Evolutionary conservation across 2,888 invertebrate genomes (phyloP).

Genomic region (Hydropsyche betteni): DNA sequence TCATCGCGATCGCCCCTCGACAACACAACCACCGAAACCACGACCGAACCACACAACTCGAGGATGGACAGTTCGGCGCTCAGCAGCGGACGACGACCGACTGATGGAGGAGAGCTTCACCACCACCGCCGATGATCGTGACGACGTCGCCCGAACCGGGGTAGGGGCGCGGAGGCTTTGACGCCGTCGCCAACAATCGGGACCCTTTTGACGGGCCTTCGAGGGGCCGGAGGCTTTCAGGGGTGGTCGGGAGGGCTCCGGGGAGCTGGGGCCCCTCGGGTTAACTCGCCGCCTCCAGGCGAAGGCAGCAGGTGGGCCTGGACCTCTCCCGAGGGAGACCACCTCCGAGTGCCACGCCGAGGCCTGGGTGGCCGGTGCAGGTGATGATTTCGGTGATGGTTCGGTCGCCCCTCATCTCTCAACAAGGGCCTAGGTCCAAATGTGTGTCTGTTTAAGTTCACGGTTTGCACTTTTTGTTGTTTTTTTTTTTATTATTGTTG

Average conservation of each 20-base stretch:
- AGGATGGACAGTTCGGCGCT: background rate
- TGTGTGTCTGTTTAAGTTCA: too few relatives aligned
- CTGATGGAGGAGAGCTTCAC: background rate
- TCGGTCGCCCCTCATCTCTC: conserved; percentile 43
- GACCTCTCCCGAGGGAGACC: conserved; percentile 41
- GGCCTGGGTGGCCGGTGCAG: background rate
- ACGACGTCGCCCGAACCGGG: background rate
- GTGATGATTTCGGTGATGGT: too few relatives aligned
- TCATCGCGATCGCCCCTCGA: background rate
- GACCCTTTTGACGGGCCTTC: background rate
- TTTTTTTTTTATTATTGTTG: too few relatives aligned
- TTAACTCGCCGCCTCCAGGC: conserved; percentile 43
- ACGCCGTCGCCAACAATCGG: background rate
- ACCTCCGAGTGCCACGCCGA: background rate
- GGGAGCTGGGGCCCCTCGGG: conserved; percentile 37
- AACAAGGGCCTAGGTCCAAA: background rate
- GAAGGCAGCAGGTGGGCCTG: conserved; percentile 1
- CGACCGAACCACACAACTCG: too few relatives aligned
- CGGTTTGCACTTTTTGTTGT: too few relatives aligned
- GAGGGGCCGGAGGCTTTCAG: background rate
- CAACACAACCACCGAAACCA: background rate
- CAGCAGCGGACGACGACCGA: background rate
- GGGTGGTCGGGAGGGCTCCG: background rate
- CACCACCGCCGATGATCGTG: background rate
- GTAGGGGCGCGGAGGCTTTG: background rate